These are phyloP conservation scores for Leptogaster cylindrica DNA, from an alignment of 2,888 invertebrate species.

Conservation along the genomic window DNA sequence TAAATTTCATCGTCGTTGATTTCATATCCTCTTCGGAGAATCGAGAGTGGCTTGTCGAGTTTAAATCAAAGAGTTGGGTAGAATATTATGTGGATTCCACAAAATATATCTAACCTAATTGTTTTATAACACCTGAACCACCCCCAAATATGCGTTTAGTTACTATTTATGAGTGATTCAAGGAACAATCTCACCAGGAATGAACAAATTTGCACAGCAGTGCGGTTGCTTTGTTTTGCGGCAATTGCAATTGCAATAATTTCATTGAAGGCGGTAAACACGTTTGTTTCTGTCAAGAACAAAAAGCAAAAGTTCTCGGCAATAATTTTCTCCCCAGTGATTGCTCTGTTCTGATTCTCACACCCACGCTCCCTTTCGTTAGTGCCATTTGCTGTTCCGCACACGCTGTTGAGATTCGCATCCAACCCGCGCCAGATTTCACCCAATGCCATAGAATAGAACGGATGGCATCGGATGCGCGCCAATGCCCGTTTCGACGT, in stretches of 20 bases:
- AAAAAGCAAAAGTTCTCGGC: conserved; percentile 24
- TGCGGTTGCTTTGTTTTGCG: too few species aligned
- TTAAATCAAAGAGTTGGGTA: too few species aligned
- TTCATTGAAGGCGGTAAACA: neutral
- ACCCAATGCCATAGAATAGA: conserved; percentile 4
- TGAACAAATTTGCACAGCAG: too few species aligned
- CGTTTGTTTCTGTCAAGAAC: conserved; percentile 18
- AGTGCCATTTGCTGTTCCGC: conserved; percentile 36
- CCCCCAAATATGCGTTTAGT: too few species aligned
- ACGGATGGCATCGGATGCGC: neutral
- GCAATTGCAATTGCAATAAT: conserved; percentile 2
- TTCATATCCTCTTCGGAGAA: too few species aligned
- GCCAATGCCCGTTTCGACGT: neutral
- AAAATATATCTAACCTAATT: too few species aligned
- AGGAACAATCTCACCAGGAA: too few species aligned
- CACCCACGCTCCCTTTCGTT: conserved; percentile 40
- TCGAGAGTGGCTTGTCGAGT: too few species aligned
- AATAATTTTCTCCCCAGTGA: conserved; percentile 33
- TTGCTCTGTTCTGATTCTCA: conserved; percentile 40
- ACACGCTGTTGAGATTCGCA: neutral
- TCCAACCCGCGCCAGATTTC: neutral
- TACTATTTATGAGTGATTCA: too few species aligned
- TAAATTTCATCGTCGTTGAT: too few species aligned
- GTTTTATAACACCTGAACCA: too few species aligned
- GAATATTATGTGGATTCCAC: too few species aligned